A percentile compares a stretch with the other conserved stretches of the same genome.
Conservation (phyloP, 92 coral and sea anemone species). For the Blastomussa wellsi region DNA sequence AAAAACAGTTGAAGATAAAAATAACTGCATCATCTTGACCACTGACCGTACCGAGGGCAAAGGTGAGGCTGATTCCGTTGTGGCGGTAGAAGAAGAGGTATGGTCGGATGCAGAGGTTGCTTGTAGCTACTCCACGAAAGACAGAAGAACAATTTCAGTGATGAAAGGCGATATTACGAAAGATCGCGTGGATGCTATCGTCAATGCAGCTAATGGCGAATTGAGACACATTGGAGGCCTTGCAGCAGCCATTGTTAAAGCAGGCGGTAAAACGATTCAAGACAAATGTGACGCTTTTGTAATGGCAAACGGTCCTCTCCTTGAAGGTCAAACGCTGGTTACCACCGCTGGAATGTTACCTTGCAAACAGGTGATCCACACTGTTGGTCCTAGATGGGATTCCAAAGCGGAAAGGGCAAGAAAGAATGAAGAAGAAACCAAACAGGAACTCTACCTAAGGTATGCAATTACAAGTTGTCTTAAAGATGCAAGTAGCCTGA, state of each 20-base stretch:
- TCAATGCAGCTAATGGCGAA: slow-evolving; percentile 70
- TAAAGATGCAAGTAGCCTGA: slow-evolving; percentile 31
- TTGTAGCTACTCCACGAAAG: slow-evolving; percentile 52
- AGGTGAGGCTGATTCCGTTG: background rate
- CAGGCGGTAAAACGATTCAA: slow-evolving; percentile 79
- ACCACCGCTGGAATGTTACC: slow-evolving; percentile 66
- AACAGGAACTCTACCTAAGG: slow-evolving; percentile 37
- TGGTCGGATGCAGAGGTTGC: background rate
- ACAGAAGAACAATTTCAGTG: slow-evolving; percentile 52
- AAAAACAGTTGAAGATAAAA: slow-evolving; percentile 20
- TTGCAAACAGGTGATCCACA: slow-evolving; percentile 68
- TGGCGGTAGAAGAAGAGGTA: background rate
- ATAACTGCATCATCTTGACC: slow-evolving; percentile 43
- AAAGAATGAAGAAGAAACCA: background rate
- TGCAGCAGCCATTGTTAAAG: slow-evolving; percentile 70
- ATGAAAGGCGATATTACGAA: slow-evolving; percentile 80
- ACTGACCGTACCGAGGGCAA: slow-evolving; percentile 14
- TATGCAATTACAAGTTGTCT: slow-evolving; percentile 37
- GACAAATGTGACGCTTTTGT: slow-evolving; percentile 54
- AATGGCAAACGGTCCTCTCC: slow-evolving; percentile 28
- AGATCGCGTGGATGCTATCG: slow-evolving; percentile 71
- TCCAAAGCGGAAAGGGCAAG: background rate
- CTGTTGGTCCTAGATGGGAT: slow-evolving; percentile 60
- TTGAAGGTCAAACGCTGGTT: slow-evolving; percentile 54
- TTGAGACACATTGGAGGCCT: slow-evolving; percentile 75